These are phyloP conservation scores for Magallana nippona DNA, from an alignment of 2,888 invertebrate species.

Conservation along the genomic window DNA sequence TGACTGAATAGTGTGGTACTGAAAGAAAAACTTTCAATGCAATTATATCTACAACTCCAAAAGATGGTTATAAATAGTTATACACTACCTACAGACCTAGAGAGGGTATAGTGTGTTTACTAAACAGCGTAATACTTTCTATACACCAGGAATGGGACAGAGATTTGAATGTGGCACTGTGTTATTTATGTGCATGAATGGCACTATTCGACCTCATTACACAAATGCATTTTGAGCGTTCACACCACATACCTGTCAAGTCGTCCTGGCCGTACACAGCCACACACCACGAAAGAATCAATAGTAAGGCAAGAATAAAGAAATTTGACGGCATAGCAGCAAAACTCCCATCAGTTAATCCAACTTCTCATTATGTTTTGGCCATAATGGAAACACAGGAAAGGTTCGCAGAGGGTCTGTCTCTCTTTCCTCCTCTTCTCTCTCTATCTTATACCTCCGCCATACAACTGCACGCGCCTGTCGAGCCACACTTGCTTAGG, in stretches of 20 bases:
- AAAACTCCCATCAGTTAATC: constrained; percentile 32
- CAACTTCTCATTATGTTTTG: constrained; percentile 21
- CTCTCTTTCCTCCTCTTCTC: not conserved
- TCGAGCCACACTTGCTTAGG: not conserved
- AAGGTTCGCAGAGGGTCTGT: not conserved
- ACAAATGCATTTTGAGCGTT: not conserved
- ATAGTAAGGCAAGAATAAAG: constrained; percentile 32
- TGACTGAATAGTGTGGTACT: too few relatives aligned
- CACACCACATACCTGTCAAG: constrained; percentile 16
- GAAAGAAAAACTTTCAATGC: too few relatives aligned
- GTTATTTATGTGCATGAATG: not conserved
- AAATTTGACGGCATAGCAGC: constrained; percentile 34
- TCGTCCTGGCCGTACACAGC: constrained; percentile 15
- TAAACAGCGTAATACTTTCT: too few relatives aligned
- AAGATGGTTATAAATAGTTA: too few relatives aligned
- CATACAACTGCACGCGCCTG: not conserved
- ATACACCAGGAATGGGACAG: too few relatives aligned
- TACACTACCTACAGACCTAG: too few relatives aligned
- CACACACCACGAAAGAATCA: constrained; percentile 55
- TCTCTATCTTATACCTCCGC: not conserved
- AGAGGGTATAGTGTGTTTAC: too few relatives aligned
- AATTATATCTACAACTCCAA: too few relatives aligned
- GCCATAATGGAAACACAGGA: constrained; percentile 7
- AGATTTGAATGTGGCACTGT: too few relatives aligned
- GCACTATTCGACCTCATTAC: not conserved